Evolutionary conservation across 2,797 vertebrate species (phyloP), one percentile per base, ranked within the genome.

Genomic region (Craterocephalus amniculus): DNA sequence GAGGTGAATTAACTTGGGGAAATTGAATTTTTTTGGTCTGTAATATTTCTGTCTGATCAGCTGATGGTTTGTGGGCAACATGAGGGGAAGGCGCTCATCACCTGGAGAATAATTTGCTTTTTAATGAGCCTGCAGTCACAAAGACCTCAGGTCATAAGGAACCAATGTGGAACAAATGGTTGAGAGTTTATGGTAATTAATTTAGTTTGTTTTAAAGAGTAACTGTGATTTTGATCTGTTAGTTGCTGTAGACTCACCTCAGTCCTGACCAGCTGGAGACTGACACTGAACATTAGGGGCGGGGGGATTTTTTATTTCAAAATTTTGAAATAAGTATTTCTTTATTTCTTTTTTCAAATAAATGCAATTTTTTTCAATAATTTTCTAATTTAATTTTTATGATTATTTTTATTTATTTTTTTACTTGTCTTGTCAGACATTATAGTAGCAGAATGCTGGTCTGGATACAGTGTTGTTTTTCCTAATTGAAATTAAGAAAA

Each of bases 1-100:
- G 68, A 5, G 72, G 58, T 43, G 68, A 78, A 81, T 83, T 71
- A 80, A 83, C 78, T 76, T 4, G 0, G 48, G 65, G 63, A 83
- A 80, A 83, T 83, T 68, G 72, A 73, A 68, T 83, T 80, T 80
- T 79, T 65, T 40, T 58, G 56, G 26, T 57, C 38, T 73, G 67
- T 56, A 67, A 75, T 62, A 68, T 80, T 80, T 80, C 71, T 49
- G 55, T 66, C 43, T 43, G 58, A 73, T 63, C 40, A 29, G 83
- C 1, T 58, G 76, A 61, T 26, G 58, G 58, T 64, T 70, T 31
- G 26, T 36, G 57, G 63, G 55, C 52, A 43, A 60, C 10, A 54
- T 56, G 54, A 43, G 3, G 24, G 59, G 26, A 59, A n/a, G 22
- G 40, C 4, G 26, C 20, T 12, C 31, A 48, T 43, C 36, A 66